A percentile compares a stretch with the other conserved stretches of the same genome.
phyloP scores from a whole-genome alignment of 2,797 vertebrate species.

The Myripristis jacobus region DNA sequence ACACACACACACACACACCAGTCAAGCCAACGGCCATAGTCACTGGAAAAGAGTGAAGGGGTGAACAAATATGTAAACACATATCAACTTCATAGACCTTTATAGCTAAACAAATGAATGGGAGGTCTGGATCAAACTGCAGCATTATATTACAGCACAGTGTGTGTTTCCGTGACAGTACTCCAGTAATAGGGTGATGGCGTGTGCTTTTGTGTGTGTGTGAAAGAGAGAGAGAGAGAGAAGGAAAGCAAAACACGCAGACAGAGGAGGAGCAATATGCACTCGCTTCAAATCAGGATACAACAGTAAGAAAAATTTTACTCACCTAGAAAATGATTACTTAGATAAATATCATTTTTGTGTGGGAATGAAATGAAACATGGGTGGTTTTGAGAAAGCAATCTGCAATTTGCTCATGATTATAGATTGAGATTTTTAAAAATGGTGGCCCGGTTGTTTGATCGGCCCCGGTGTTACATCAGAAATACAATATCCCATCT shows the following conservation, averaged over 20 bases:
- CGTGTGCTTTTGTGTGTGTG: slow-evolving; percentile 27
- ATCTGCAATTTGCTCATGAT: background rate
- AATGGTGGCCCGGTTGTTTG: background rate
- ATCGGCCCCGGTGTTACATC: background rate
- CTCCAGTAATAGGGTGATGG: slow-evolving; percentile 62
- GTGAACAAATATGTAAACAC: slow-evolving; percentile 84
- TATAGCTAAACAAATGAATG: slow-evolving; percentile 82
- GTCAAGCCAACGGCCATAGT: slow-evolving; percentile 67
- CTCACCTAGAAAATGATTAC: slow-evolving; percentile 1
- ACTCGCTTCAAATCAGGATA: slow-evolving; percentile 51
- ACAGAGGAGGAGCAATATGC: slow-evolving; percentile 48
- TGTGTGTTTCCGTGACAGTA: slow-evolving; percentile 68
- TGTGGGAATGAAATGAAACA: slow-evolving; percentile 13
- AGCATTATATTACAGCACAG: slow-evolving; percentile 69
- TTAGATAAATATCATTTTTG: slow-evolving; percentile 22
- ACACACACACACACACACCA: slow-evolving; percentile 36
- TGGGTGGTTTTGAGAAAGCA: slow-evolving; percentile 13
- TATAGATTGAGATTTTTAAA: background rate
- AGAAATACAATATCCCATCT: background rate
- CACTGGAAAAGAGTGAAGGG: slow-evolving; percentile 79
- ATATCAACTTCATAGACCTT: slow-evolving; percentile 80
- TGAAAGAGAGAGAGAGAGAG: slow-evolving; percentile 23
- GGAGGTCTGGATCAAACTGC: slow-evolving; percentile 80
- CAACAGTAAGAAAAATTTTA: slow-evolving; percentile 33
- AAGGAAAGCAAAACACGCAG: background rate